phyloP scores from a whole-genome alignment of 2,797 vertebrate genomes.

The Sarcoramphus papa region DNA sequence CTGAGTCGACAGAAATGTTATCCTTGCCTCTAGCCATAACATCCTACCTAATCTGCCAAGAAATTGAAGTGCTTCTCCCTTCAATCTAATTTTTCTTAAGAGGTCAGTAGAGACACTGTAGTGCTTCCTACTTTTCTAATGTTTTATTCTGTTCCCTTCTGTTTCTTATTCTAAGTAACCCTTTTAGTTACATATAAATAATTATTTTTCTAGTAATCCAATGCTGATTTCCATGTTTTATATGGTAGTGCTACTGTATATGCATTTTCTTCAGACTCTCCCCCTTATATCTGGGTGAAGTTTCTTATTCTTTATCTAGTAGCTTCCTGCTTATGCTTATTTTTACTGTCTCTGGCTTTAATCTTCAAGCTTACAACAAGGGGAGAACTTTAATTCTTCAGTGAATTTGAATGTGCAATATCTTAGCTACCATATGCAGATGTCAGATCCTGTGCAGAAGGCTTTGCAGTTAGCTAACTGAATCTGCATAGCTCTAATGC shows the following conservation, averaged over 20 bases:
- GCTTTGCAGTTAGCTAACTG: neutral
- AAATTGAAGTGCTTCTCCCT: slow-evolving; percentile 69
- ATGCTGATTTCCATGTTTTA: slow-evolving; percentile 27
- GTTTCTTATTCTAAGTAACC: slow-evolving; percentile 30
- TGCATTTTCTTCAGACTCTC: slow-evolving; percentile 1
- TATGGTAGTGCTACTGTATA: slow-evolving; percentile 12
- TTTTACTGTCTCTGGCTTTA: slow-evolving; percentile 31
- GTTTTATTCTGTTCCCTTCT: slow-evolving; percentile 59
- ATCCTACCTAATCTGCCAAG: slow-evolving; percentile 64
- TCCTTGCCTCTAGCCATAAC: slow-evolving; percentile 64
- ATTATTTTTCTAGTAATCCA: slow-evolving; percentile 6
- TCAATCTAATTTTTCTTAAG: slow-evolving; percentile 67
- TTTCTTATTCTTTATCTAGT: neutral
- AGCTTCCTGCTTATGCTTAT: neutral
- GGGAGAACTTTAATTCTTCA: neutral
- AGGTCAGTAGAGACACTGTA: slow-evolving; percentile 66
- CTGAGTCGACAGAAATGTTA: slow-evolving; percentile 64
- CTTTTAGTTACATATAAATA: slow-evolving; percentile 21
- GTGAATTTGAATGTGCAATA: neutral
- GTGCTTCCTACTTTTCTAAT: slow-evolving; percentile 57
- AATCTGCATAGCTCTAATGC: neutral
- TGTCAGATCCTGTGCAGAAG: neutral
- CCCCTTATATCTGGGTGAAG: neutral
- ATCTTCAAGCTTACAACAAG: neutral
- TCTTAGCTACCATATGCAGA: neutral